phyloP scores from a whole-genome alignment of 2,797 vertebrate genomes.

The Mormyrus proboscirostris region DNA sequence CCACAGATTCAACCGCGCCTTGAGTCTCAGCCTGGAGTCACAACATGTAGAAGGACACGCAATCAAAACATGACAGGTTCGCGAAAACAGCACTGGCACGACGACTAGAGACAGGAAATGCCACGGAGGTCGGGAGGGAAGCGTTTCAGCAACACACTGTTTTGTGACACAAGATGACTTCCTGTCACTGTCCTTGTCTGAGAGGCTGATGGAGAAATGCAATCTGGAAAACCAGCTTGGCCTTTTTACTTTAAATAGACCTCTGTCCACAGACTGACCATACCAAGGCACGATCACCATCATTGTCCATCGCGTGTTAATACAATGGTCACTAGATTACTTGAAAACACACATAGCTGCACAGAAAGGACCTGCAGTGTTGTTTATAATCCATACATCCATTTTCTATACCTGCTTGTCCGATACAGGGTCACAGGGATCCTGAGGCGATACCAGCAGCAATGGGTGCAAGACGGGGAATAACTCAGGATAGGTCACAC shows the following conservation, averaged over 20 bases:
- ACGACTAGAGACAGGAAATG: background rate
- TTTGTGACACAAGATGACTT: background rate
- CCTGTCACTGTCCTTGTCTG: background rate
- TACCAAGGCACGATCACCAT: background rate
- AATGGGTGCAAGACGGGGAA: background rate
- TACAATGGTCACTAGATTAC: background rate
- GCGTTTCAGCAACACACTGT: background rate
- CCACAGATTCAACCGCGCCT: background rate
- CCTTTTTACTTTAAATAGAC: background rate
- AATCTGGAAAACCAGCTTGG: background rate
- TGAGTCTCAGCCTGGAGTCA: background rate
- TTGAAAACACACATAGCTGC: background rate
- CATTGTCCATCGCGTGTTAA: background rate
- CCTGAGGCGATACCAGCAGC: background rate
- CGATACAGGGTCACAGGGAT: background rate
- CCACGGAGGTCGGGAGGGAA: background rate
- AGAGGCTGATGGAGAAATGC: background rate
- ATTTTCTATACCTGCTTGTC: background rate
- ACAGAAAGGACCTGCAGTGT: background rate
- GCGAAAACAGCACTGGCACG: background rate
- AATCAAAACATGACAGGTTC: background rate
- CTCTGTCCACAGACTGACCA: background rate
- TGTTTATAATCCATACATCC: background rate
- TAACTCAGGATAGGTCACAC: background rate
- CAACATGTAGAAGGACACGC: background rate